Base-by-base conservation (phyloP, 2,888 invertebrate genomes). In the Idaea straminata region DNA sequence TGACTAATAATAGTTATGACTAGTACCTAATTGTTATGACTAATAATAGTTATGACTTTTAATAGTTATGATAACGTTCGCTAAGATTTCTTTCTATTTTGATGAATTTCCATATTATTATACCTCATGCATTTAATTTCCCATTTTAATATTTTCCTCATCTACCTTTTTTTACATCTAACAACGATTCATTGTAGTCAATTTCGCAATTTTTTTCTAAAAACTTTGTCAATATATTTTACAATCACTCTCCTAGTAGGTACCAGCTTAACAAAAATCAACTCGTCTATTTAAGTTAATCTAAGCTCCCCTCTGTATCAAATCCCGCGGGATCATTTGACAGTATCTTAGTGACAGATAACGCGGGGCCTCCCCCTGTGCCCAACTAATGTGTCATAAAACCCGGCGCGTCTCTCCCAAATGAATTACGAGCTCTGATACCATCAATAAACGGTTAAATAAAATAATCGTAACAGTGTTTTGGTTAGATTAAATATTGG, bases 331-430 rank as follows among this genome's bases (percentile, higher is more conserved):
- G 86, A 86, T 84, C 84, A 85, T 81, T 86, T 85, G 89, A 87
- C 90, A 85, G 83, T 87, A 89, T 89, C 88, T 85, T 82, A 79
- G 83, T 88, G 88, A 88, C 85, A 85, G 88, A 87, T 87, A 87
- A 81, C 84, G 74, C 72, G 80, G 85, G 84, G 82, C 78, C 72
- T 75, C 81, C 82, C 84, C 83, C 78, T 74, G 72, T 67, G 75
- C 74, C 78, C 71, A 71, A 75, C 83, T 89, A 89, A 91, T 89
- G 89, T 86, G 88, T 91, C 90, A 90, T 90, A 91, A 91, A 88
- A 86, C 87, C 85, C 80, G 81, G 84, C 81, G 83, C 84, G 83
- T 89, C 89, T 86, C 87, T 87, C 84, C 85, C 86, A 79, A 82
- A 82, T 86, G 85, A 87, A 82, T 85, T 83, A 86, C 81, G 77